Evolutionary conservation across 37 sponge, comb jelly and placozoan species (phyloP), one percentile per base, ranked within the genome.

Genomic region (Spongilla lacustris): DNA sequence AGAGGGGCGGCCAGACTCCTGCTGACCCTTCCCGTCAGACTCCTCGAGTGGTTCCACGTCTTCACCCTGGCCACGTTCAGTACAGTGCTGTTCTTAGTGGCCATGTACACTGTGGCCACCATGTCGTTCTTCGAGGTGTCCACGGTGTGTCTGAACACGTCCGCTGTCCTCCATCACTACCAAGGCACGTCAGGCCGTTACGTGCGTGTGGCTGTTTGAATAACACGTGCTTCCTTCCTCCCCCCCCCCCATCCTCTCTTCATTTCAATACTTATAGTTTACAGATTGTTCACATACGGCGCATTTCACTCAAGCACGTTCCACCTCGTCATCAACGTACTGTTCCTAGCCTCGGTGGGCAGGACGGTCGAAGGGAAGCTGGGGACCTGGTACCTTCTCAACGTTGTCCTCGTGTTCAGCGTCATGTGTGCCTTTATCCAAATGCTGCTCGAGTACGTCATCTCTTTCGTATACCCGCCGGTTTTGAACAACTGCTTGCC

Each of bases 331-430:
- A 27, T 83, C 14, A 83, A 83, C 50, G 31, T 74, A 8, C 25
- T 74, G 25, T 83, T 83, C 75, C 84, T 83, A 21, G 32, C 75
- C 36, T 83, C 84, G 22, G 74, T 83, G 66, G 74, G 75, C 28
- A 73, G 41, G 25, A 74, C 84, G 24, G 35, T 83, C 2, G 84
- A 83, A 28, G 34, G 74, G 26, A 83, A 74, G 50, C 36, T 83
- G 2, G 84, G 84, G 22, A 74, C 58, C 10, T 74, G 32, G n/a
- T 83, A 83, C 41, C 67, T 83, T 30, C 36, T 83, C 12, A 83
- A 83, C 25, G 75, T 83, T 2, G 34, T 83, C 0, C 46, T 83
- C 0, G 30, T 83, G 27, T 83, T 83, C 58, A 68, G 84, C 27
- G 41, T 68, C 23, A 74, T 36, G 49, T 83, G 84, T 66, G 84